Base-by-base conservation (phyloP, 2,797 vertebrate genomes). In the Mustela erminea region DNA sequence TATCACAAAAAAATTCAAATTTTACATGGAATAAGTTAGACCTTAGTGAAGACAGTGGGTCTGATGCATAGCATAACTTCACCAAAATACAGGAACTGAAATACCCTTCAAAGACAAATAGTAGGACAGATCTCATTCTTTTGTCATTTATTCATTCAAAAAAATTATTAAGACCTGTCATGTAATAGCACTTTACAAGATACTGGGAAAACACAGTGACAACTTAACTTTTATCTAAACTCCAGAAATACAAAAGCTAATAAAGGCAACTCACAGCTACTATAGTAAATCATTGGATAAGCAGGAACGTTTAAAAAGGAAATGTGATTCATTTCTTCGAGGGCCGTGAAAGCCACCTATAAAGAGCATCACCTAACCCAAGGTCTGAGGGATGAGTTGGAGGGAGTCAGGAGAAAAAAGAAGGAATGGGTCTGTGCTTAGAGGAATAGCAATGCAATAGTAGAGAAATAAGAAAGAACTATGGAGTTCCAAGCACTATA, bases 11-110 rank as follows among this genome's bases (percentile, higher is more conserved):
- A 75, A 93, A 92, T 75, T 92, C 38, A 78, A 77, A 17, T 62
- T 72, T 75, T 43, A 87, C 92, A 85, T 82, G 58, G 90, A 95
- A 81, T 77, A 77, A 96, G 20, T 25, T 91, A 60, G 68, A 64
- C 27, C 74, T 90, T 14, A 77, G 41, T 29, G 58, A 90, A 75
- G n/a, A 12, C 49, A 91, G 4, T 52, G 88, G 12, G 15, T 66
- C 58, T 74, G 64, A 62, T 60, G 35, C 27, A 87, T 9, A 70
- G 29, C 21, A 93, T 13, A 64, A 7, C 9, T 23, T 95, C 25
- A 78, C 4, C 1, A 85, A 85, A 13, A 20, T 41, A 72, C 29
- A 29, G 72, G 64, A 62, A 32, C 23, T 77, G 46, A 87, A 43
- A 38, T 27, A 13, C 11, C 17, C 58, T 46, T 77, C 15, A 25